Evolutionary conservation across 2,888 invertebrate species (phyloP), one percentile per base, ranked within the genome.

Genomic region (Gerris lacustris): DNA sequence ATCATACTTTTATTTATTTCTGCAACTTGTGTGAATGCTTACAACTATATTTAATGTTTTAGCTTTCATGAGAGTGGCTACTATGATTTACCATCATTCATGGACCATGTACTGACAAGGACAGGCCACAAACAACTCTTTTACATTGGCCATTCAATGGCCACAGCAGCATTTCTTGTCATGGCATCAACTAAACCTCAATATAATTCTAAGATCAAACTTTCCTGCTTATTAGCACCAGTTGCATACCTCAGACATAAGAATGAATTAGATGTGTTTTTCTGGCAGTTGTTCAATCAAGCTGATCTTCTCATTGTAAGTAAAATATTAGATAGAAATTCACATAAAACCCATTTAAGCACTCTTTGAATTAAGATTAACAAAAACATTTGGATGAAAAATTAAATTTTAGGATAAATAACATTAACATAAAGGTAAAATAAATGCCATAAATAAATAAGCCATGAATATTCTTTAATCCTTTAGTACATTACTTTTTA

Each of bases 81-180:
- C 47, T 86, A 89, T 78, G 96, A 97, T 80, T 79, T 96, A 69
- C 93, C 96, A 9, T 90, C 94, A 0, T 87, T 86, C 76, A 85
- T 96, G 72, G 88, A 93, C 79, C 87, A 89, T 76, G 82, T 86
- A 2, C 79, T 86, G 67, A 79, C 81, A 6, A 76, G 75, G 6
- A 86, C 86, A 5, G 80, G 82, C 0, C 81, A 82, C 73, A 76
- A 80, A 9, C 81, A 84, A 63, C 78, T 89, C 62, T 85, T 87
- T 76, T 96, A 94, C 79, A 82, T 94, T 64, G 96, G 95, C 0
- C 94, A 95, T 80, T 95, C 94, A 0, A 94, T 95, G 88, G 95
- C 94, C 0, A 90, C 91, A 0, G 88, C 91, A 0, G 84, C 87
- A 77, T 85, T 88, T 74, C 88, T 88, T 77, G 87, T 87, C 2